Evolutionary conservation across 2,113 vertebrate genomes (phyloP).

Genomic region (Leucopsar rothschildi): DNA sequence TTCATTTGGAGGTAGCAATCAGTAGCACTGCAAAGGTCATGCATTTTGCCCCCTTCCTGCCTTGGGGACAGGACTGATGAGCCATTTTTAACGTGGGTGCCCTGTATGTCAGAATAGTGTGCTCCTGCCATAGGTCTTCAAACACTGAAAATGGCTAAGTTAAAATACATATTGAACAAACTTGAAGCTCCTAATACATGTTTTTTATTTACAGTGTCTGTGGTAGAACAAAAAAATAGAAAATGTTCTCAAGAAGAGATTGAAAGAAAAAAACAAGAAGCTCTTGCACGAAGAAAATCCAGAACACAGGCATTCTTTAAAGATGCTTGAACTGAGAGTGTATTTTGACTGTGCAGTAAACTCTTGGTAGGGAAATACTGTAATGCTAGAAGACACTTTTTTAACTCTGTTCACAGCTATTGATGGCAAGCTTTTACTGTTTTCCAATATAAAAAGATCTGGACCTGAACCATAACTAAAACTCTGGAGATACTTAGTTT

Average conservation of each 20-base stretch:
- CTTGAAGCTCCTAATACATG: not conserved
- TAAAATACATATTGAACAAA: not conserved
- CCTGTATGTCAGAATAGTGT: not conserved
- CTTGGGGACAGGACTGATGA: slow-evolving; percentile 23
- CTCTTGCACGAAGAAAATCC: slow-evolving; percentile 82
- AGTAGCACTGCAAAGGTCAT: slow-evolving; percentile 27
- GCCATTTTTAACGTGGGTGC: slow-evolving; percentile 23
- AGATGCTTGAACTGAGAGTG: slow-evolving; percentile 24
- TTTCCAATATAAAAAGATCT: not conserved
- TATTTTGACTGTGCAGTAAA: not conserved
- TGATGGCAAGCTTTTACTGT: not conserved
- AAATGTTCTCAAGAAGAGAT: slow-evolving; percentile 90
- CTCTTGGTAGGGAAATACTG: not conserved
- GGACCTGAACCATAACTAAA: not conserved
- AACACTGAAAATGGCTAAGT: not conserved
- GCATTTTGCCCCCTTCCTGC: slow-evolving; percentile 8
- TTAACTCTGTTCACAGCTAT: not conserved
- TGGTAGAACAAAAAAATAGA: slow-evolving; percentile 72
- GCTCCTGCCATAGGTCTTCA: slow-evolving; percentile 6
- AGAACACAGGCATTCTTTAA: slow-evolving; percentile 70
- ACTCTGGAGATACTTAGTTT: not conserved
- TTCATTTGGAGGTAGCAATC: not conserved
- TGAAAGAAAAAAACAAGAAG: slow-evolving; percentile 90
- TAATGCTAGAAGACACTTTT: not conserved
- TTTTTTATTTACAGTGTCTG: slow-evolving; percentile 71